Evolutionary conservation across 1,140 invertebrate species (phyloP).

Genomic region (Rhagoletis zephyria): DNA sequence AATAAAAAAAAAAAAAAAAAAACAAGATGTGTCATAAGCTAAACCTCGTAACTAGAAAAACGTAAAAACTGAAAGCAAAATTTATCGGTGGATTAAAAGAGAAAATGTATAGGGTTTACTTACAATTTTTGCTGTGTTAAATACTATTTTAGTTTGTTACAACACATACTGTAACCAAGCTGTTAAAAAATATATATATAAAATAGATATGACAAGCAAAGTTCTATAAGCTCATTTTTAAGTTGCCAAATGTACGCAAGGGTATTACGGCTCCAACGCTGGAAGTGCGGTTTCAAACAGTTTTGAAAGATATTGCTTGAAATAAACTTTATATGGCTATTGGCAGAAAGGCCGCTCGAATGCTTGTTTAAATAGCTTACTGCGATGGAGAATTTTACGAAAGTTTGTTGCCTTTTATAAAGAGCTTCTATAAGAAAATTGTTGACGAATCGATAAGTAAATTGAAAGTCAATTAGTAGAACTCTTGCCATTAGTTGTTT

Average conservation of each 20-base stretch:
- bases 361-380: constrained; percentile 66
- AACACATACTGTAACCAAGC: constrained; percentile 65
- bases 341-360: not conserved
- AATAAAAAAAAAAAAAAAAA: constrained; percentile 56
- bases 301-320: not conserved
- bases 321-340: not conserved
- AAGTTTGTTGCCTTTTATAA: constrained; percentile 60
- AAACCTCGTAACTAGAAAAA: constrained; percentile 40
- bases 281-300: constrained; percentile 23
- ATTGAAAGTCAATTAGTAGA: constrained; percentile 16
- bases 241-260: constrained; percentile 60
- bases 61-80: constrained; percentile 57
- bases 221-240: constrained; percentile 51
- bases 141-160: constrained; percentile 72
- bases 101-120: constrained; percentile 38
- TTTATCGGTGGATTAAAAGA: not conserved
- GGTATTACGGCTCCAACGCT: constrained; percentile 67
- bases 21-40: constrained; percentile 58
- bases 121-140: constrained; percentile 53
- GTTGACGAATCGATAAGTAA: constrained; percentile 6
- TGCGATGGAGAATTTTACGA: constrained; percentile 45
- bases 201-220: constrained; percentile 31
- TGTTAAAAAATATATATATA: constrained; percentile 54
- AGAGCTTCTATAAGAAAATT: constrained; percentile 14
- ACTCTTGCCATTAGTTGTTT: not conserved